Evolutionary conservation across 2,888 invertebrate genomes (phyloP), one percentile per base, ranked within the genome.

Genomic region (Torymus texanus): DNA sequence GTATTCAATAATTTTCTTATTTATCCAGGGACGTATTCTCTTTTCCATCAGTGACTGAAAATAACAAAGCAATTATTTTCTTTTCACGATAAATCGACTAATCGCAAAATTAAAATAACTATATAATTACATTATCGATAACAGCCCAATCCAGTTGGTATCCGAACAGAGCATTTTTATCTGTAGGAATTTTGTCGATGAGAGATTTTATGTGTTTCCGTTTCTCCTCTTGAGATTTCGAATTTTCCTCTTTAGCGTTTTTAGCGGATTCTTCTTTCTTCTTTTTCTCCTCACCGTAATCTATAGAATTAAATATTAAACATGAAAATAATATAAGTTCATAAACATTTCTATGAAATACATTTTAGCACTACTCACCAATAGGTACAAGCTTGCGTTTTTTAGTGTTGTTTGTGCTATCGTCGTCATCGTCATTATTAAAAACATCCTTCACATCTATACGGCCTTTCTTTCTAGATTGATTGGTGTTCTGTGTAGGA

Each of bases 1-100:
- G 91, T 99, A 99, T 91, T 99, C 99, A 83, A 98, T 96, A 78
- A 99, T 98, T 92, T 99, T 99, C 92, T 99, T 99, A 91, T 98
- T 98, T 86, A 99, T 98, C 99, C 99, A 99, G 65, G 99, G 99
- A 83, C 97, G 94, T 89, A 99, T 98, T 90, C 98, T 95, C 90
- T 96, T 96, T 90, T 98, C 98, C 97, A 99, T 98, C 85, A 95
- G 91, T 82, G 91, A 91, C 90, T 92, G 92, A 88, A 94, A 94
- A 92, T 72, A 77, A 71, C 66, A 68, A 58, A 65, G 79, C 1
- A 51, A 21, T 1, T 10, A 61, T 21, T 14, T 8, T 8, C 8
- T 41, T 41, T 41, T 41, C 41, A 5, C 41, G 41, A 41, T 41
- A 41, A 41, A 41, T 41, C 41, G 10, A 4, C 41, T 41, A 8